Evolutionary conservation across 1,140 invertebrate species (phyloP).

Genomic region (Linepithema humile): DNA sequence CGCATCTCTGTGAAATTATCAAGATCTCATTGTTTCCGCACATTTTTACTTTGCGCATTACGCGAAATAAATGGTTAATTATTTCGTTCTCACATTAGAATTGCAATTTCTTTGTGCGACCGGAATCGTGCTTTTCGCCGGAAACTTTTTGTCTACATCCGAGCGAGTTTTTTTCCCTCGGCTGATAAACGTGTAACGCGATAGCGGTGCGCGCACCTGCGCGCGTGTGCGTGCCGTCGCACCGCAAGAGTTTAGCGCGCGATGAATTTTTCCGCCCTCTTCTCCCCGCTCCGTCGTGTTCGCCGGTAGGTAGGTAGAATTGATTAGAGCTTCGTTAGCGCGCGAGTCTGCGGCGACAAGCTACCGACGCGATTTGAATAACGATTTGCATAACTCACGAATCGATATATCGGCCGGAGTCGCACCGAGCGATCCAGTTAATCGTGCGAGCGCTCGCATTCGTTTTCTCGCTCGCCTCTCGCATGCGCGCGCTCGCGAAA

Average conservation of each 20-base stretch:
- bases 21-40: too few species aligned
- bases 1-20: neutral
- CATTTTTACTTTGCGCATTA: too few species aligned
- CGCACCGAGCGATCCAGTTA: neutral
- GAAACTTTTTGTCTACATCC: constrained; percentile 33
- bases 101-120: neutral
- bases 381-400: constrained; percentile 46
- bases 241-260: neutral
- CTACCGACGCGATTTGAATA: constrained; percentile 33
- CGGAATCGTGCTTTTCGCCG: constrained; percentile 4
- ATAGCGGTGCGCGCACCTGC: constrained; percentile 36
- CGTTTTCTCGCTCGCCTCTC: constrained; percentile 3
- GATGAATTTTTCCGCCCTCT: neutral
- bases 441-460: neutral
- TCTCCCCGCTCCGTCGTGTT: neutral
- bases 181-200: constrained; percentile 47
- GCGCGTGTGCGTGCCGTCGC: neutral
- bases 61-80: neutral
- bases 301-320: constrained; percentile 32
- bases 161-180: neutral
- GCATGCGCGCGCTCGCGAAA: constrained; percentile 18
- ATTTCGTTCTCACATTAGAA: neutral
- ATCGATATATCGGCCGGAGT: constrained; percentile 16
- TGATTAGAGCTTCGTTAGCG: constrained; percentile 42
- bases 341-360: neutral